Evolutionary conservation across 2,113 vertebrate species (phyloP).

Genomic region (Mionectes macconnelli): DNA sequence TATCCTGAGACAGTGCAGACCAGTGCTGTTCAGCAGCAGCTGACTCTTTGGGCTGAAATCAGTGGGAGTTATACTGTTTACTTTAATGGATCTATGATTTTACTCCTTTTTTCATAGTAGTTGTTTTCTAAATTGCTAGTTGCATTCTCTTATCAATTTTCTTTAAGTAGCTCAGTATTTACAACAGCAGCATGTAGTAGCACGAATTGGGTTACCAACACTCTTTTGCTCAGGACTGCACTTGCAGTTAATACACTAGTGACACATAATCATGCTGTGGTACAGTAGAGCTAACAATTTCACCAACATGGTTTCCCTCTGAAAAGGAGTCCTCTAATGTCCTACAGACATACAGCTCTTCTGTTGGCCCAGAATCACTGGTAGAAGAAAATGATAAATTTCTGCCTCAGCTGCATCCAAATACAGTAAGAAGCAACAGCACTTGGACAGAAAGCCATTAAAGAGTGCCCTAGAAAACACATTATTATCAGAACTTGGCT

Average conservation of each 20-base stretch:
- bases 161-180: neutral
- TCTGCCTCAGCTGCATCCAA: neutral
- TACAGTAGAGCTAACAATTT: neutral
- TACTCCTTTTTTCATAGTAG: neutral
- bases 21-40: neutral
- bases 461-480: neutral
- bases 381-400: neutral
- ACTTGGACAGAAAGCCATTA: neutral
- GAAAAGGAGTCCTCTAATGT: neutral
- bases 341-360: neutral
- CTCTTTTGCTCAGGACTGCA: neutral
- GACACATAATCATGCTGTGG: neutral
- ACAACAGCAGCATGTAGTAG: neutral
- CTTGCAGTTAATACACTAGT: neutral
- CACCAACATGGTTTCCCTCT: neutral
- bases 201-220: neutral
- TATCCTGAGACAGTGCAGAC: neutral
- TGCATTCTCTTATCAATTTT: constrained; percentile 13
- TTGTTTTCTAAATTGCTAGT: constrained; percentile 3
- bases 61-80: neutral
- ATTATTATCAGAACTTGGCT: neutral
- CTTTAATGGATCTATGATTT: neutral
- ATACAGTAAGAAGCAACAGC: neutral
- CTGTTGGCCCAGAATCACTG: neutral
- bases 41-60: neutral